Percentiles rank a stretch among this genome's conserved stretches.
These are phyloP conservation scores for Yponomeuta plumbellus DNA, from an alignment of 2,888 invertebrate genomes.

Conservation along the genomic window DNA sequence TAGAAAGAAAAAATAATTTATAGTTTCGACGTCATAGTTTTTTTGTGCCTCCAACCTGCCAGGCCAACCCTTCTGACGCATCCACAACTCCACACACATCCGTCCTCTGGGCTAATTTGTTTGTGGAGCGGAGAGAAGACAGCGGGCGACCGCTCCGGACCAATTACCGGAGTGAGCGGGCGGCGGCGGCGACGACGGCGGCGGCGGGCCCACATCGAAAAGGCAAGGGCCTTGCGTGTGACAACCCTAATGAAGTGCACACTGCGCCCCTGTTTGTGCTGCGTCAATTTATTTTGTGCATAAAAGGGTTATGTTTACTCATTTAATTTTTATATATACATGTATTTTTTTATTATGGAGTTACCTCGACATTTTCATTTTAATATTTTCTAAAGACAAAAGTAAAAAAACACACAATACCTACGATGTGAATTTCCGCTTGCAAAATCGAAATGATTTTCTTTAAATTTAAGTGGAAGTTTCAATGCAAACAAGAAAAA, in stretches of 20 bases:
- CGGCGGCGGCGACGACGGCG: not conserved
- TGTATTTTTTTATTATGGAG: no score
- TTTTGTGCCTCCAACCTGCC: no score
- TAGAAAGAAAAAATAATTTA: no score
- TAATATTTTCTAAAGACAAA: no score
- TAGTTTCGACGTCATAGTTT: no score
- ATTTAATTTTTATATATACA: not conserved
- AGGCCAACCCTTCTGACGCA: no score
- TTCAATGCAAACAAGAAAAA: no score
- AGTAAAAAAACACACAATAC: no score
- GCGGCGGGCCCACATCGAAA: not conserved
- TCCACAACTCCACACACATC: not conserved
- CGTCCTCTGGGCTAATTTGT: not conserved
- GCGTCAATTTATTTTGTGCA: not conserved
- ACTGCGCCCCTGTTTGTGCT: not conserved
- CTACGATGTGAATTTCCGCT: no score
- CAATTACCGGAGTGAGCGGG: not conserved
- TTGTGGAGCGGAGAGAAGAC: not conserved
- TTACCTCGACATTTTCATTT: no score
- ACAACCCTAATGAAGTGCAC: slow-evolving; percentile 2
- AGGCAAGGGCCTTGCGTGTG: not conserved
- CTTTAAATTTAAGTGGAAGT: no score
- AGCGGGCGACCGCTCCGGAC: not conserved
- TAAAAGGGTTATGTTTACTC: not conserved
- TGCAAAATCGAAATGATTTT: no score